phyloP scores from a whole-genome alignment of 2,113 vertebrate genomes.

The Aegotheles bennettii region DNA sequence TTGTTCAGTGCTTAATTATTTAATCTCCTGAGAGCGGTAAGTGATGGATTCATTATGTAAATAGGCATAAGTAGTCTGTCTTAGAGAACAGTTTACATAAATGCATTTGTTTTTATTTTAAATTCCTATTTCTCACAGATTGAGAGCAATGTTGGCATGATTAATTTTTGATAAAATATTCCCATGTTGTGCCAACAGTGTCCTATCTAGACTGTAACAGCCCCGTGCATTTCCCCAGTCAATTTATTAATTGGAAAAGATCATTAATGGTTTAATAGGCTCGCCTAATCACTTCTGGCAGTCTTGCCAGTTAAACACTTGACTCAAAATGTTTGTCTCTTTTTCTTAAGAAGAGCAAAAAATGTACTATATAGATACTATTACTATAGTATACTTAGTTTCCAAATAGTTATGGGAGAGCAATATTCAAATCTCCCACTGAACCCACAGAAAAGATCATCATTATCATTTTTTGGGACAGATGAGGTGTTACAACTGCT shows the following conservation, averaged over 20 bases:
- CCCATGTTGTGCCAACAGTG: background rate
- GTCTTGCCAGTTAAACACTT: accelerated
- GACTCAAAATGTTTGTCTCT: background rate
- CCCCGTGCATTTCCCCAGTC: background rate
- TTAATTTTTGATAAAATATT: conserved; percentile 34
- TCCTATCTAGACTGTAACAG: background rate
- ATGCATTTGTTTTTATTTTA: conserved; percentile 56
- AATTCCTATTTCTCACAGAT: conserved; percentile 36
- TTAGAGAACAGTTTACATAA: conserved; percentile 52
- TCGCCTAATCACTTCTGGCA: background rate
- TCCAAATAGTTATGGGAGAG: background rate
- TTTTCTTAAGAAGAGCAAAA: background rate
- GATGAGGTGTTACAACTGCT: background rate
- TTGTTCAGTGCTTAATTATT: conserved; percentile 63
- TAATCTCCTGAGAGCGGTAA: conserved; percentile 52
- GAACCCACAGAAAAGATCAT: background rate
- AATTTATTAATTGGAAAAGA: background rate
- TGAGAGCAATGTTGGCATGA: background rate
- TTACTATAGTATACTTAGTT: background rate
- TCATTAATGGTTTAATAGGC: background rate
- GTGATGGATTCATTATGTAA: conserved; percentile 63
- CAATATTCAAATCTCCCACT: background rate
- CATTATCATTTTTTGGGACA: background rate
- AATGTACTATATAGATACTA: background rate
- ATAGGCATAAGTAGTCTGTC: conserved; percentile 56